Evolutionary conservation across 2,113 vertebrate species (phyloP).

Genomic region (Xenopus borealis): DNA sequence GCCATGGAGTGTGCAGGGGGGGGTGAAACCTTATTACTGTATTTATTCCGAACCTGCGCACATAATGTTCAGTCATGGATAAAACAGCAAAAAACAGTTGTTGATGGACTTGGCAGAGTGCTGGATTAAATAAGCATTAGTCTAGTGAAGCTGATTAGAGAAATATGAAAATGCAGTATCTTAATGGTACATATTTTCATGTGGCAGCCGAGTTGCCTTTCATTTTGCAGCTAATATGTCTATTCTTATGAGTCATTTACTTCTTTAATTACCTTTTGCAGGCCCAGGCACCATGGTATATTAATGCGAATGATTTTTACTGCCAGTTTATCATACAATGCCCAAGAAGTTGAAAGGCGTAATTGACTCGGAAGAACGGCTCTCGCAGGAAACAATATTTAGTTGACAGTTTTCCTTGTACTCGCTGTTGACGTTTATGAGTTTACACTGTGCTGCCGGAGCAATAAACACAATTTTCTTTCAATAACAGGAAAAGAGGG

Average conservation of each 20-base stretch:
- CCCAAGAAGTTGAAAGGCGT: constrained; percentile 96
- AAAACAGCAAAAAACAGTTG: constrained; percentile 85
- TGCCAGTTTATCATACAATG: constrained; percentile 98
- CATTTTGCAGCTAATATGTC: constrained; percentile 98
- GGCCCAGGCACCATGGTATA: constrained; percentile 99
- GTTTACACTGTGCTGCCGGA: constrained; percentile 94
- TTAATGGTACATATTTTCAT: constrained; percentile 98
- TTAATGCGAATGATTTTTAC: constrained; percentile 99
- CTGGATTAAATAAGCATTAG: constrained; percentile 98
- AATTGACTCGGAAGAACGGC: constrained; percentile 99
- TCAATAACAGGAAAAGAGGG: constrained; percentile 83
- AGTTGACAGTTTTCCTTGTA: constrained; percentile 96
- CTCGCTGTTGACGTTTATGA: constrained; percentile 93
- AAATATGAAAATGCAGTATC: constrained; percentile 92
- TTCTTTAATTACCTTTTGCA: constrained; percentile 99
- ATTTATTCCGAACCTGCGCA: constrained; percentile 80
- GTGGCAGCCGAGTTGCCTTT: constrained; percentile 95
- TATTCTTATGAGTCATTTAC: constrained; percentile 99
- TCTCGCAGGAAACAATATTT: constrained; percentile 97
- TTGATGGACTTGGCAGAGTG: constrained; percentile 95
- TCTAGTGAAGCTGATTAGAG: constrained; percentile 92
- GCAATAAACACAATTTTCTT: constrained; percentile 94
- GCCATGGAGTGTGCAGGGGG: constrained; percentile 66
- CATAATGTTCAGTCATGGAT: constrained; percentile 78
- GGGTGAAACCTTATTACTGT: constrained; percentile 68